Percentiles rank a stretch among this genome's conserved stretches.
Conservation (phyloP, 1,140 invertebrate species). For the Drosophila lini region DNA sequence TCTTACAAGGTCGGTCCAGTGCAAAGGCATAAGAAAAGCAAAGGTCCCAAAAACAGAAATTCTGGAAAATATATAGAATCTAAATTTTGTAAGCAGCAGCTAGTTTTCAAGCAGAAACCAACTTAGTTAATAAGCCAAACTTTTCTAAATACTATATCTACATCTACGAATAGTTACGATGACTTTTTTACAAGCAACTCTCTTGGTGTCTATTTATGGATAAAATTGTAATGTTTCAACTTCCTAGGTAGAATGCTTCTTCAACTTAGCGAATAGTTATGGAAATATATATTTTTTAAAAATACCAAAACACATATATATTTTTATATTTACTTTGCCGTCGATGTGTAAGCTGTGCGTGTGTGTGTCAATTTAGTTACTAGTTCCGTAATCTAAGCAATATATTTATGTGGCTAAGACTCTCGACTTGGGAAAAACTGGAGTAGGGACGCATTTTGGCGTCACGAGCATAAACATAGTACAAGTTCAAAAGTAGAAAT, state of each 20-base stretch:
- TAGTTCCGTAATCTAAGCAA: slow-evolving; percentile 53
- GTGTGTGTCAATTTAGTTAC: slow-evolving; percentile 64
- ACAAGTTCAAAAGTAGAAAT: slow-evolving; percentile 76
- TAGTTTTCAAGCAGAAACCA: slow-evolving; percentile 69
- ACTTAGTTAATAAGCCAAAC: slow-evolving; percentile 61
- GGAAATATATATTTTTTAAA: slow-evolving; percentile 38
- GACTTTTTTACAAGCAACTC: slow-evolving; percentile 67
- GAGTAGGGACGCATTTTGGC: slow-evolving; percentile 46
- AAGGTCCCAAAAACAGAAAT: not conserved
- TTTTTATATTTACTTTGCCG: slow-evolving; percentile 79
- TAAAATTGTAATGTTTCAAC: slow-evolving; percentile 52
- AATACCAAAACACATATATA: slow-evolving; percentile 51
- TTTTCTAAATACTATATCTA: slow-evolving; percentile 55
- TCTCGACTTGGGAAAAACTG: slow-evolving; percentile 10
- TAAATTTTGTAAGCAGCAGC: slow-evolving; percentile 58
- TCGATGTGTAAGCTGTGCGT: slow-evolving; percentile 61
- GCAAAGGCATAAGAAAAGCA: slow-evolving; percentile 11
- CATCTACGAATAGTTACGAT: slow-evolving; percentile 33
- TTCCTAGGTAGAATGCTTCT: slow-evolving; percentile 74
- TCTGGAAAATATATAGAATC: slow-evolving; percentile 22
- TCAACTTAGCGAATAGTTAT: slow-evolving; percentile 69
- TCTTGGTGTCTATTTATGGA: slow-evolving; percentile 80
- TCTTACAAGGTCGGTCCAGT: slow-evolving; percentile 31
- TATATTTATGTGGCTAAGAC: slow-evolving; percentile 55
- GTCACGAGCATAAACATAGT: slow-evolving; percentile 76